Percentiles rank a stretch among this genome's conserved stretches.
phyloP scores from a whole-genome alignment of 1,140 invertebrate species.

The Bombus vancouverensis region DNA sequence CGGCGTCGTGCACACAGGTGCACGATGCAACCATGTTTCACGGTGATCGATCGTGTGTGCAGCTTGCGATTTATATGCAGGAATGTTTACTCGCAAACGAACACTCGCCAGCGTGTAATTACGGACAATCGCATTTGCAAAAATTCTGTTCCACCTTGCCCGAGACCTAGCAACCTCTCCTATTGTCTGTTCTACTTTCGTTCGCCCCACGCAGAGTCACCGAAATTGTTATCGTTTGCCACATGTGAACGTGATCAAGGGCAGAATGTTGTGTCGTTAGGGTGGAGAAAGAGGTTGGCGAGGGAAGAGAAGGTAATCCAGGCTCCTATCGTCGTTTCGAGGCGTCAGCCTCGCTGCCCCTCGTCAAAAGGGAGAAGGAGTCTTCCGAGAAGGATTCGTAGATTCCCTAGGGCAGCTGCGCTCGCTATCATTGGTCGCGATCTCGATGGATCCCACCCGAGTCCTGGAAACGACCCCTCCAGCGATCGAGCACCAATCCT shows the following conservation, averaged over 20 bases:
- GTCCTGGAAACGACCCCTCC: constrained; percentile 77
- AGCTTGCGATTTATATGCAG: background rate
- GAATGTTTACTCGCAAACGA: constrained; percentile 1
- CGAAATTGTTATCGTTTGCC: constrained; percentile 8
- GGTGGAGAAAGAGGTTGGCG: background rate
- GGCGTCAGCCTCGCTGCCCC: constrained; percentile 6
- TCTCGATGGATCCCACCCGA: constrained; percentile 75
- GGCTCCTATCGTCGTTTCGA: constrained; percentile 7
- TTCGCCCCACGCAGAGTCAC: background rate
- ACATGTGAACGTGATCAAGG: background rate
- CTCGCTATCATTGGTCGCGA: constrained; percentile 81
- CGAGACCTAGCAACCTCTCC: background rate
- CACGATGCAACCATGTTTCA: constrained; percentile 8
- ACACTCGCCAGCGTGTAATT: background rate
- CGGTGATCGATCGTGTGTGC: constrained; percentile 10
- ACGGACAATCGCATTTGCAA: background rate
- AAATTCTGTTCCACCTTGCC: background rate
- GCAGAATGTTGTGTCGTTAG: background rate
- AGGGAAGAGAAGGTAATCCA: constrained; percentile 15
- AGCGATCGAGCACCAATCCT: constrained; percentile 79
- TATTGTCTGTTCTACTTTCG: background rate
- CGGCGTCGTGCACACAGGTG: constrained; percentile 7
- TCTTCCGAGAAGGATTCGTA: constrained; percentile 43
- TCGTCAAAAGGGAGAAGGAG: constrained; percentile 29
- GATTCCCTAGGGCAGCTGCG: constrained; percentile 73